Evolutionary conservation across 2,888 invertebrate genomes (phyloP).

Genomic region (Acrocyrtus sp.): DNA sequence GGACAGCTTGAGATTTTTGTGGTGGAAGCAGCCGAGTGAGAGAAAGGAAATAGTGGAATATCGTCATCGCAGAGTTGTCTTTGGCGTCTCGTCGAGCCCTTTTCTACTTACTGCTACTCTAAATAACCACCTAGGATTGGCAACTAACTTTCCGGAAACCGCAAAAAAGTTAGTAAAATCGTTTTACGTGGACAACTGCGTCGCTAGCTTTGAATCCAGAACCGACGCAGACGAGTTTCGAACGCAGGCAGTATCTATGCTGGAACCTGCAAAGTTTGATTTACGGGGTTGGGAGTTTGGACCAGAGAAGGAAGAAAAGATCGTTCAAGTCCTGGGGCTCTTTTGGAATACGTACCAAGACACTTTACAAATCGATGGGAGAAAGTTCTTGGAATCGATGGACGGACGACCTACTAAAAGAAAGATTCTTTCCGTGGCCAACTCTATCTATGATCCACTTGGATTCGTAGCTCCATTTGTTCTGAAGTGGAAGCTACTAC

Average conservation of each 20-base stretch:
- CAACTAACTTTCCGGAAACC: not conserved
- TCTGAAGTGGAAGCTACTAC: slow-evolving; percentile 16
- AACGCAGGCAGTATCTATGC: slow-evolving; percentile 18
- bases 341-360: slow-evolving; percentile 17
- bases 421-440: slow-evolving; percentile 15
- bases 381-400: not conserved
- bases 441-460: slow-evolving; percentile 28
- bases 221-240: slow-evolving; percentile 54
- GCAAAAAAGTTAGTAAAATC: slow-evolving; percentile 38
- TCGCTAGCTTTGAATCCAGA: slow-evolving; percentile 40
- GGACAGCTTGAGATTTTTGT: slow-evolving; percentile 21
- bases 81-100: slow-evolving; percentile 52
- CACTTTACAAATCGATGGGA: not conserved
- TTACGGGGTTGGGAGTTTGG: slow-evolving; percentile 31
- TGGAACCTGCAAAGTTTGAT: slow-evolving; percentile 22
- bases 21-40: slow-evolving; percentile 25
- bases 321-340: slow-evolving; percentile 18
- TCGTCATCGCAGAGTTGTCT: slow-evolving; percentile 61
- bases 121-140: slow-evolving; percentile 56
- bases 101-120: slow-evolving; percentile 61
- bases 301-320: not conserved
- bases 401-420: slow-evolving; percentile 11
- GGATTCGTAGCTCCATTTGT: slow-evolving; percentile 23
- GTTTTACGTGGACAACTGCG: slow-evolving; percentile 50
- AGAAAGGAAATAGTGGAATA: slow-evolving; percentile 17